Evolutionary conservation across 1,140 invertebrate species (phyloP), one percentile per base, ranked within the genome.

Genomic region (Drosophila novamexicana): DNA sequence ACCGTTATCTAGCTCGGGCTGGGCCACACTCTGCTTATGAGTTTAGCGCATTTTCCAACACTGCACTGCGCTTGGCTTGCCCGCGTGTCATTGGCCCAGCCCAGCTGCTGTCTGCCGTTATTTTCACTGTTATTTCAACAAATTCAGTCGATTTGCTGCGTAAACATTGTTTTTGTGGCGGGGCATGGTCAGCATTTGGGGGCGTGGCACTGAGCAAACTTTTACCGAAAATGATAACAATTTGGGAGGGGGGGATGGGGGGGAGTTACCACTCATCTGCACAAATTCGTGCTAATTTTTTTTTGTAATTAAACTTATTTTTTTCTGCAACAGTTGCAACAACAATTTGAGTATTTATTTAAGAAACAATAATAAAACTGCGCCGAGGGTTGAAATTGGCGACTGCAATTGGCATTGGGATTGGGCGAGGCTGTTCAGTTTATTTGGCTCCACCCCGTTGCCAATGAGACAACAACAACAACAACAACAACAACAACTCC

Each of bases 81-180:
- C 22, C 22, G 4, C 5, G 22, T 77, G 62, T 66, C 67, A 68
- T 73, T 75, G 61, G 66, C 56, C 40, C 53, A 42, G n/a, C 39
- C n/a, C n/a, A 57, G 50, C 61, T 62, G 61, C 66, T 36, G 32
- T 50, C 64, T 58, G 50, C 57, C 34, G 40, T 36, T 54, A 18
- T 34, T 77, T 50, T 42, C 44, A 61, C 61, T 90, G 86, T 90
- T 90, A 85, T 90, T 90, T 80, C 71, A 90, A 90, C 86, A 90
- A 90, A 90, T 90, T 90, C 81, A 90, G 86, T 90, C 86, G 86
- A 90, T 90, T 90, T 90, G 86, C 86, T 90, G 81, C 76, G 85
- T 86, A 90, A 90, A 90, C 78, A 89, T 84, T 83, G 53, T 50
- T 69, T 58, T 40, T 9, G 3, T 1, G 39, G 34, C 14, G 3